Conservation (phyloP, 1,140 invertebrate species). For the Halictus rubicundus region DNA sequence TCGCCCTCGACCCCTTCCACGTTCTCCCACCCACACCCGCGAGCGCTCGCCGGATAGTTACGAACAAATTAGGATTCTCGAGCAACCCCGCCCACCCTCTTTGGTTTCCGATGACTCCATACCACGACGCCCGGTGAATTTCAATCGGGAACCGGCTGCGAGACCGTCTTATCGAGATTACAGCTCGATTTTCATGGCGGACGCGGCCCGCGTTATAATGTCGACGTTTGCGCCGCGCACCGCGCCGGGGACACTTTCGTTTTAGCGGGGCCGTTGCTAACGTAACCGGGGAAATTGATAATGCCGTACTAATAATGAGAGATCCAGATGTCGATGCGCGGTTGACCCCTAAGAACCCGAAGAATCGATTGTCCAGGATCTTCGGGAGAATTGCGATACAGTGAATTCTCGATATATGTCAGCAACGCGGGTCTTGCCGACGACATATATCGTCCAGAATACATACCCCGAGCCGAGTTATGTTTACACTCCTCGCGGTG, state of each 20-base stretch:
- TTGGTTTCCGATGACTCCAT: slow-evolving; percentile 34
- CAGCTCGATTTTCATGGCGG: slow-evolving; percentile 29
- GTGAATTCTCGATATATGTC: no score
- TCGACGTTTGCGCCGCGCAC: not conserved
- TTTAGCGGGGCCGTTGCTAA: not conserved
- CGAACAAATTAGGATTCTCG: slow-evolving; percentile 52
- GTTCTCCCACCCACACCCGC: not conserved
- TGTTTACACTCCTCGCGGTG: no score
- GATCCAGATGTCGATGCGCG: not conserved
- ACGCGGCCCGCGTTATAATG: not conserved
- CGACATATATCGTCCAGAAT: no score
- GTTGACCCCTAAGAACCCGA: no score
- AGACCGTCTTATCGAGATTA: slow-evolving; percentile 27
- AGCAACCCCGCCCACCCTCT: not conserved
- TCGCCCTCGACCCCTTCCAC: not conserved
- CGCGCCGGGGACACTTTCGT: not conserved
- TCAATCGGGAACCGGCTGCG: slow-evolving; percentile 6
- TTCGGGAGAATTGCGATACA: no score
- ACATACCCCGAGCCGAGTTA: no score
- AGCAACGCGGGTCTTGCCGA: no score
- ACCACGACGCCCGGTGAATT: slow-evolving; percentile 16
- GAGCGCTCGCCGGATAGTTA: slow-evolving; percentile 31
- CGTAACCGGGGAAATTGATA: not conserved
- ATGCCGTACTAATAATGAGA: not conserved
- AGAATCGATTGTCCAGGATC: no score